phyloP scores from a whole-genome alignment of 2,797 vertebrate species.

The Poeciliopsis paucimaculata region DNA sequence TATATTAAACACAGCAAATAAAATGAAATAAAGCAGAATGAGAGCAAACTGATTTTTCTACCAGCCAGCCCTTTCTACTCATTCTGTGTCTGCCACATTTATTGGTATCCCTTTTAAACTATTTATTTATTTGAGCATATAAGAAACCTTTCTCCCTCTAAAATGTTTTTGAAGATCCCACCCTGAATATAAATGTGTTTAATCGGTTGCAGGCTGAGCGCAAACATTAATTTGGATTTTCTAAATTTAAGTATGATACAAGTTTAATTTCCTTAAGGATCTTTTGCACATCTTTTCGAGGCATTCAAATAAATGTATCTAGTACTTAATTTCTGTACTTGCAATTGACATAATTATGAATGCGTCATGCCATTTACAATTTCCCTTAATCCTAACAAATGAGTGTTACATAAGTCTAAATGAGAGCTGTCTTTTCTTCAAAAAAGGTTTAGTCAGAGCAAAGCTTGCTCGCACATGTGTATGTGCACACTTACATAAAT shows the following conservation, averaged over 20 bases:
- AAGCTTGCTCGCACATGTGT: neutral
- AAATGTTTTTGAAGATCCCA: neutral
- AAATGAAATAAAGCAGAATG: neutral
- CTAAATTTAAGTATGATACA: neutral
- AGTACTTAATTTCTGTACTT: neutral
- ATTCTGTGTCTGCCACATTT: neutral
- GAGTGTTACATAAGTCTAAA: neutral
- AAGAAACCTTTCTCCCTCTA: neutral
- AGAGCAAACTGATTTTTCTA: neutral
- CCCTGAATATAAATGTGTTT: neutral
- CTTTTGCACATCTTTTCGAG: neutral
- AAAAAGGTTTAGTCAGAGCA: neutral
- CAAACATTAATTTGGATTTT: neutral
- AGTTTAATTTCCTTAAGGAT: neutral
- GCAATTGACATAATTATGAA: too few relatives aligned
- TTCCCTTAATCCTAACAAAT: neutral
- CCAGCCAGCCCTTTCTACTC: neutral
- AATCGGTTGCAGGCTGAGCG: too few relatives aligned
- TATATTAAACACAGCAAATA: slow-evolving; percentile 1
- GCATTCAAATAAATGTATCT: neutral
- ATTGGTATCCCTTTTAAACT: neutral
- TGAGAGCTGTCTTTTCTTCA: neutral
- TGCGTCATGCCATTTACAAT: neutral
- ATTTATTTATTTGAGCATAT: neutral
- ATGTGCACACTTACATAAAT: neutral